Percentiles rank a stretch among this genome's conserved stretches.
phyloP scores from a whole-genome alignment of 2,888 invertebrate genomes.

The Lampropteryx suffumata region DNA sequence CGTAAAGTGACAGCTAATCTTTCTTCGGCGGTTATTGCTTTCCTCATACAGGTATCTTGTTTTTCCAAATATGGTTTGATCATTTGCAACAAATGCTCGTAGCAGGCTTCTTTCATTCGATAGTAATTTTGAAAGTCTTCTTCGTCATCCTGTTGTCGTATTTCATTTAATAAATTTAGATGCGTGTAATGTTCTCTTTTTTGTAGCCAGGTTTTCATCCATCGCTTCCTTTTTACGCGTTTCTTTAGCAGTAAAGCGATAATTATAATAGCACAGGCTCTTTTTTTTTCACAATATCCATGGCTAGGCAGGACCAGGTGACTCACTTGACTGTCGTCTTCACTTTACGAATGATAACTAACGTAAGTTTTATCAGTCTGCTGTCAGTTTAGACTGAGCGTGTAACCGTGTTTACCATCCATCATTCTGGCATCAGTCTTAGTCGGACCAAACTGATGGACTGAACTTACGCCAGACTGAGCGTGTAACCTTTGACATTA shows the following conservation, averaged over 20 bases:
- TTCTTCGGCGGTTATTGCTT: slow-evolving; percentile 17
- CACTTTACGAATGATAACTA: slow-evolving; percentile 11
- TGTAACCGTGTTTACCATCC: slow-evolving; percentile 21
- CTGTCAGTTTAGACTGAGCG: slow-evolving; percentile 19
- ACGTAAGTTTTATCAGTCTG: slow-evolving; percentile 18
- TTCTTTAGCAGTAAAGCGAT: slow-evolving; percentile 24
- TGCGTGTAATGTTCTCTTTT: slow-evolving; percentile 10
- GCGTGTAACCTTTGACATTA: slow-evolving; percentile 6
- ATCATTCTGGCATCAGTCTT: slow-evolving; percentile 23
- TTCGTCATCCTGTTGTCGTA: slow-evolving; percentile 11
- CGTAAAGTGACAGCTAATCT: slow-evolving; percentile 15
- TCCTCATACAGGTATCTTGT: slow-evolving; percentile 13
- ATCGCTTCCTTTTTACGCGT: slow-evolving; percentile 27
- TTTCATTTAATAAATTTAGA: slow-evolving; percentile 18
- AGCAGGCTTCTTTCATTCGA: slow-evolving; percentile 25
- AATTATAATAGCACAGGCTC: slow-evolving; percentile 25
- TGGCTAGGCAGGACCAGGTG: slow-evolving; percentile 3
- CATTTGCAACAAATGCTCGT: slow-evolving; percentile 21
- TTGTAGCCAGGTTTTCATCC: slow-evolving; percentile 8
- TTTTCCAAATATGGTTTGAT: slow-evolving; percentile 20
- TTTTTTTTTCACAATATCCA: slow-evolving; percentile 14
- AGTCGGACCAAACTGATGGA: slow-evolving; percentile 19
- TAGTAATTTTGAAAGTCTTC: slow-evolving; percentile 21
- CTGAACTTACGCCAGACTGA: slow-evolving; percentile 13
- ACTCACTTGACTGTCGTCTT: slow-evolving; percentile 14